Evolutionary conservation across 2,113 vertebrate species (phyloP), one percentile per base, ranked within the genome.

Genomic region (Cynopterus brachyotis): DNA sequence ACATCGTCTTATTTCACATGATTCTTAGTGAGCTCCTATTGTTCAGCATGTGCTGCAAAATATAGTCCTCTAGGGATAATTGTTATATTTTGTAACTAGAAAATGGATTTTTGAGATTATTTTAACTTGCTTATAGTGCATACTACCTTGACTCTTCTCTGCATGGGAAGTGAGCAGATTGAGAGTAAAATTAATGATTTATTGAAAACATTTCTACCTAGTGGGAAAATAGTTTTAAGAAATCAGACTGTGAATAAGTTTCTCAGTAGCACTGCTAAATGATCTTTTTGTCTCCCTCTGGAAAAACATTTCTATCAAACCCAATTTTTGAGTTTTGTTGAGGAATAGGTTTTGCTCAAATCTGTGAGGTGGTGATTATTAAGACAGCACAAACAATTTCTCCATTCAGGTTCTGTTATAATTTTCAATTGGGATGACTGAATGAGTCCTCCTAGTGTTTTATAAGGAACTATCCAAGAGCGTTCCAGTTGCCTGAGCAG

Each of bases 151-250:
- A 80, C n/a, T 89, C 35, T 80, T 95, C 69, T 96, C 35, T 95
- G 9, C 67, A 47, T 82, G 45, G 37, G 42, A 94, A 97, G 22
- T 80, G 55, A 86, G 15, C 12, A 82, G 89, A 40, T 67, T 57
- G 84, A 67, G n/a, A 60, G 26, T 22, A 67, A 37, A 86, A 95
- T 86, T 47, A 50, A 60, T 80, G 42, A 87, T n/a, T 81, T 88
- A 86, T 22, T 55, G 59, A 79, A 89, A 96, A 94, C 30, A 81
- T 92, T 86, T 96, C 55, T 88, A 42, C 40, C 30, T 40, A 45
- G 28, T 50, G 32, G 37, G 72, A 88, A 94, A 82, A 91, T 3
- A 19, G 5, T 89, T 81, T 95, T 16, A 82, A 79, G 72, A n/a
- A 90, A 50, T 91, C 84, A 70, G 91, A 75, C 26, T 30, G 15